Evolutionary conservation across 2,888 invertebrate genomes (phyloP), one percentile per base, ranked within the genome.

Genomic region (Galerucella calmariensis): DNA sequence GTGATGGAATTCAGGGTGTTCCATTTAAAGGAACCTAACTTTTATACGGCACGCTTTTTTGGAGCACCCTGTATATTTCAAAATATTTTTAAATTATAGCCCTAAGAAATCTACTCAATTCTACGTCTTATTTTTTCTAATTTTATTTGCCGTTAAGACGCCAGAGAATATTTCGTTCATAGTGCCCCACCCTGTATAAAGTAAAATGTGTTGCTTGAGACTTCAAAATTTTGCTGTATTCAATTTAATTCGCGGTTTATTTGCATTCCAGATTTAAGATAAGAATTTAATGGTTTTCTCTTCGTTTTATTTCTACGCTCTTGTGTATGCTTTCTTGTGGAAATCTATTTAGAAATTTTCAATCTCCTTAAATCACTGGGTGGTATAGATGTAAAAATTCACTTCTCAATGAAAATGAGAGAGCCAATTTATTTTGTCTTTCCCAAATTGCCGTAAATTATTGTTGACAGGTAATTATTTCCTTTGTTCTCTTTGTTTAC

Each of bases 401-500:
- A 35, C 35, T 35, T 61, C 35, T 61, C 61, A 35, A 35, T 27
- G 59, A 61, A 61, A 61, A 61, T 61, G n/a, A 61, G 35, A 27
- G 24, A 61, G 2, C 59, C 59, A 61, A 61, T 61, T 61, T 61
- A 56, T 61, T 61, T 12, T 8, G n/a, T 35, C 35, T 9, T 61
- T 6, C 35, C 61, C 35, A 61, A 61, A 61, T n/a, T 61, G 35
- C 61, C 61, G n/a, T 61, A 61, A 61, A 61, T 61, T 61, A 61
- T 35, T 61, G 20, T 56, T 68, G 67, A 68, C 58, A 68, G 67
- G 58, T 68, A 41, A 68, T 68, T 56, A 44, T 58, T 41, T 56
- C 58, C 67, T 68, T 68, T 68, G 67, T 61, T 61, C 61, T 35
- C 61, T 61, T 61, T 61, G 67, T 68, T 44, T 16, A 58, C 16